Conservation (phyloP, 2,113 vertebrate genomes). For the Pandion haliaetus region DNA sequence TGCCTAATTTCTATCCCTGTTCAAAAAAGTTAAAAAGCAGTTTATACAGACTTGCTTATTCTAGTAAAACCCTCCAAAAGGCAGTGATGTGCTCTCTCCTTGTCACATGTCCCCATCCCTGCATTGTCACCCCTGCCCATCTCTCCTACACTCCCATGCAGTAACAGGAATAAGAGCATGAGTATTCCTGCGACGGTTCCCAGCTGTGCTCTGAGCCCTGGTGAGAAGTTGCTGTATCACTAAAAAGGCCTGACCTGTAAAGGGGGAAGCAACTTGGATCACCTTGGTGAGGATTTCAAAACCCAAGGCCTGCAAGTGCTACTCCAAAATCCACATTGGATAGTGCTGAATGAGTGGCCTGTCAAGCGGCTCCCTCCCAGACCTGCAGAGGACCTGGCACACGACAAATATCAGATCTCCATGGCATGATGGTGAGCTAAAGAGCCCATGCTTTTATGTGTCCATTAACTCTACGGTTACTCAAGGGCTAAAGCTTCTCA, state of each 20-base stretch:
- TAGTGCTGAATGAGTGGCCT: background rate
- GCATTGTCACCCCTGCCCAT: background rate
- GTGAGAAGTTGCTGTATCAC: background rate
- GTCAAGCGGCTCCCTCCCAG: background rate
- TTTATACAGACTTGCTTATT: background rate
- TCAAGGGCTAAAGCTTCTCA: background rate
- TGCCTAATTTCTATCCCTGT: background rate
- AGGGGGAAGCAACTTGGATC: background rate
- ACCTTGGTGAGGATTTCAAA: background rate
- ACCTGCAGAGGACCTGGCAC: background rate
- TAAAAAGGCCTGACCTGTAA: background rate
- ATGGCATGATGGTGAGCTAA: background rate
- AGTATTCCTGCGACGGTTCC: background rate
- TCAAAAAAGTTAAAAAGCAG: background rate
- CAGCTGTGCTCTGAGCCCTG: background rate
- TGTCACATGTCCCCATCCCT: background rate
- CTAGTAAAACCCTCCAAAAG: background rate
- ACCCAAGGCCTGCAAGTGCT: background rate
- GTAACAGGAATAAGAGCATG: background rate
- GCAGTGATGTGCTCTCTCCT: background rate
- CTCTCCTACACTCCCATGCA: background rate
- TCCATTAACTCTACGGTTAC: background rate
- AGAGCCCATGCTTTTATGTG: background rate
- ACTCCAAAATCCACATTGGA: background rate
- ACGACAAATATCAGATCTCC: background rate